Evolutionary conservation across 2,797 vertebrate genomes (phyloP).

Genomic region (Eulemur mongoz): DNA sequence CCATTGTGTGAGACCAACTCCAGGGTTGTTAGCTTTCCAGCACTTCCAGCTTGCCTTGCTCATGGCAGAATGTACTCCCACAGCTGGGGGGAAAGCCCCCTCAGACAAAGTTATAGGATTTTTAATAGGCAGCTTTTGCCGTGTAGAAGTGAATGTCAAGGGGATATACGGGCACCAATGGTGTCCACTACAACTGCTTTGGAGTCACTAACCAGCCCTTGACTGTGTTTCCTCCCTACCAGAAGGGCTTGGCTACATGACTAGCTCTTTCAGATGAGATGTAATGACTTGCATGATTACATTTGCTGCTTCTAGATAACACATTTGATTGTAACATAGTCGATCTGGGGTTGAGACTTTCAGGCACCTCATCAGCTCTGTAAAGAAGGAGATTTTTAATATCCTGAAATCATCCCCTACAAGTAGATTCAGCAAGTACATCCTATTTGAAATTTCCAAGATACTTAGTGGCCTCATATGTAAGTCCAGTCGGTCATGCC

Average conservation of each 20-base stretch:
- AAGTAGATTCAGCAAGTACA: background rate
- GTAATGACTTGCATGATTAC: background rate
- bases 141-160: background rate
- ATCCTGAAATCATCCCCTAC: background rate
- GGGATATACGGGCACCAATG: background rate
- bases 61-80: background rate
- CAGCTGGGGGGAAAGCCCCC: too few relatives aligned
- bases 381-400: background rate
- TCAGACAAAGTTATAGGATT: background rate
- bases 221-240: background rate
- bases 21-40: background rate
- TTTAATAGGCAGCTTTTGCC: background rate
- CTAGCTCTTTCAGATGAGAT: background rate
- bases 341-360: background rate
- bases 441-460: background rate
- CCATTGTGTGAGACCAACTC: background rate
- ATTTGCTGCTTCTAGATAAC: background rate
- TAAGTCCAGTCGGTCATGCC: background rate
- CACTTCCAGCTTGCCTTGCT: background rate
- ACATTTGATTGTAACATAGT: background rate
- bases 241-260: background rate
- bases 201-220: background rate
- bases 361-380: background rate
- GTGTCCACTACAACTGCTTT: background rate
- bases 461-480: background rate